A percentile compares a stretch with the other conserved stretches of the same genome.
phyloP scores from a whole-genome alignment of 2,888 invertebrate species.

The Opisthograptis luteolata region DNA sequence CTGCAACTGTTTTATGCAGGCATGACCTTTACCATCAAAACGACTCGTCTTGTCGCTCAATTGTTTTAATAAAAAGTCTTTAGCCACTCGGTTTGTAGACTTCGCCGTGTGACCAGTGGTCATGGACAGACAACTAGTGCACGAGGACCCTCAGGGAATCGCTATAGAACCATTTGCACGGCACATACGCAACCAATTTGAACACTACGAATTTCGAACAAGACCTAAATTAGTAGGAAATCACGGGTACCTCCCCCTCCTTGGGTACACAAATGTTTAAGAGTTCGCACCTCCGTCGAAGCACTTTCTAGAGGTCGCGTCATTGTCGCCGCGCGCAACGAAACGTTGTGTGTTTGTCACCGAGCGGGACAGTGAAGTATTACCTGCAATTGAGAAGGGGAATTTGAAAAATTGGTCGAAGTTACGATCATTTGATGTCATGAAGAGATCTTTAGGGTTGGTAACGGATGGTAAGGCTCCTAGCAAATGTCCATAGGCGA shows the following conservation, averaged over 20 bases:
- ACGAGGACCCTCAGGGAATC: neutral
- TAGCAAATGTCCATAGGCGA: no score
- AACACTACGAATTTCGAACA: constrained; percentile 47
- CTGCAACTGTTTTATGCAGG: no score
- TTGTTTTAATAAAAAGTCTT: no score
- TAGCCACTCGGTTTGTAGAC: no score
- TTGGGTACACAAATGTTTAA: constrained; percentile 40
- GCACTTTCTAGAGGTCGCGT: constrained; percentile 76
- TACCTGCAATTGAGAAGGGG: constrained; percentile 47
- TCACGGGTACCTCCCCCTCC: constrained; percentile 45
- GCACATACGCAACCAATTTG: constrained; percentile 25
- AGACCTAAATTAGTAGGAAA: constrained; percentile 74
- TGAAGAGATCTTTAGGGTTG: no score
- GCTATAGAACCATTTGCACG: neutral
- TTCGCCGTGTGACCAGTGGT: no score
- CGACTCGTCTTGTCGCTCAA: no score
- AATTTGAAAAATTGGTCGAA: no score
- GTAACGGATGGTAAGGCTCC: no score
- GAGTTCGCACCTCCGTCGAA: constrained; percentile 67
- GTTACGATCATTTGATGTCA: no score
- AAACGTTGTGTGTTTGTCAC: constrained; percentile 30
- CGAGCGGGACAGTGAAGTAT: constrained; percentile 47
- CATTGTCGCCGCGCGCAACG: constrained; percentile 23
- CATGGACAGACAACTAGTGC: constrained; percentile 1
- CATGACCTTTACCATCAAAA: no score